These are phyloP conservation scores for Lycocorax pyrrhopterus DNA, from an alignment of 2,113 vertebrate genomes.

Conservation along the genomic window DNA sequence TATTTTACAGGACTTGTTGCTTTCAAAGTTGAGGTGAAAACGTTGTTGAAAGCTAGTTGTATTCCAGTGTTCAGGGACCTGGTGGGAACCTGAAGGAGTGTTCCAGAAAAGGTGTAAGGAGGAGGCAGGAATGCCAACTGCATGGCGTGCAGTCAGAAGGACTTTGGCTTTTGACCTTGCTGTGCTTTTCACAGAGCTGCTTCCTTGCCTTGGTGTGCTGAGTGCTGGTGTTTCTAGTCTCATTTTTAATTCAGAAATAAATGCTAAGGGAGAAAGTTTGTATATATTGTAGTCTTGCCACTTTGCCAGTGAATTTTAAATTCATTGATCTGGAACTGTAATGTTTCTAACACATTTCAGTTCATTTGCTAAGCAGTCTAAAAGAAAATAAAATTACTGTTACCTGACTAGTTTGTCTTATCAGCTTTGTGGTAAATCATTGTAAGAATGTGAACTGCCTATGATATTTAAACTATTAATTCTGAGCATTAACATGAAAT, in stretches of 20 bases:
- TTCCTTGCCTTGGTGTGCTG: not conserved
- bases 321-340: not conserved
- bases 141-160: not conserved
- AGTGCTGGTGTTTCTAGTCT: not conserved
- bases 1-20: constrained; percentile 8
- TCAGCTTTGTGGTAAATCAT: not conserved
- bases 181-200: not conserved
- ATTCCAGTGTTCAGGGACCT: not conserved
- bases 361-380: not conserved
- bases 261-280: not conserved
- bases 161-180: constrained; percentile 45
- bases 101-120: not conserved
- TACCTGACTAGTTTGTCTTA: not conserved
- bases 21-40: not conserved
- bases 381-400: not conserved
- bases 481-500: not conserved
- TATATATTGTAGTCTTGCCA: not conserved
- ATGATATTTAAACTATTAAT: not conserved
- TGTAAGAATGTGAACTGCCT: not conserved
- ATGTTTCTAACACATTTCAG: not conserved
- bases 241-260: not conserved
- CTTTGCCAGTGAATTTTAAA: not conserved
- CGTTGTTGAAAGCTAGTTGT: not conserved
- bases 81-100: not conserved
- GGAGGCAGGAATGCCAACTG: not conserved